Evolutionary conservation across 1,140 invertebrate species (phyloP), one percentile per base, ranked within the genome.

Genomic region (Oppia nitens): DNA sequence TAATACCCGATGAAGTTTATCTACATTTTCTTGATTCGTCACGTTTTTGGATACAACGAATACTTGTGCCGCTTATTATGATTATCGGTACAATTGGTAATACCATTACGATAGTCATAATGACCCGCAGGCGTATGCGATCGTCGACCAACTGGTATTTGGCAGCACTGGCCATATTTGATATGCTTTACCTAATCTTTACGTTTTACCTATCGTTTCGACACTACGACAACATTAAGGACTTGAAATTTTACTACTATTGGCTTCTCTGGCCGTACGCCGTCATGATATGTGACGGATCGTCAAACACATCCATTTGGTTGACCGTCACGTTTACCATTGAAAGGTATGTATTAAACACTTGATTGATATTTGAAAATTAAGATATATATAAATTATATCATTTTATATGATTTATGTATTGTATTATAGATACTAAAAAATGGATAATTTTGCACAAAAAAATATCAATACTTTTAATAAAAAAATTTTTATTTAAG

Each of bases 301-400:
- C 78, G 54, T 79, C 78, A 63, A 83, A 80, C 68, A 79, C 81
- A 27, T 83, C 81, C 23, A 81, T 83, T 28, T 85, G 83, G 82
- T 70, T 86, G 53, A 84, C 81, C 26, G 81, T 84, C 3, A 79
- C 81, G 27, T 86, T 86, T 68, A 86, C 83, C 2, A 75, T 85
- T 55, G 83, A 86, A 70, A 71, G 83, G 47, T 62, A 45, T 29
- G 81, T 84, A n/a, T n/a, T n/a, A n/a, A n/a, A n/a, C n/a, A n/a
- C n/a, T n/a, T n/a, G n/a, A n/a, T n/a, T n/a, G n/a, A n/a, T n/a
- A n/a, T n/a, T n/a, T n/a, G n/a, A n/a, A n/a, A n/a, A n/a, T n/a
- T n/a, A n/a, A n/a, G n/a, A n/a, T n/a, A n/a, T n/a, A n/a, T n/a
- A n/a, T n/a, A n/a, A n/a, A n/a, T n/a, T n/a, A n/a, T n/a, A n/a